These are phyloP conservation scores for Mesocricetus auratus DNA, from an alignment of 2,113 vertebrate genomes.

Conservation along the genomic window DNA sequence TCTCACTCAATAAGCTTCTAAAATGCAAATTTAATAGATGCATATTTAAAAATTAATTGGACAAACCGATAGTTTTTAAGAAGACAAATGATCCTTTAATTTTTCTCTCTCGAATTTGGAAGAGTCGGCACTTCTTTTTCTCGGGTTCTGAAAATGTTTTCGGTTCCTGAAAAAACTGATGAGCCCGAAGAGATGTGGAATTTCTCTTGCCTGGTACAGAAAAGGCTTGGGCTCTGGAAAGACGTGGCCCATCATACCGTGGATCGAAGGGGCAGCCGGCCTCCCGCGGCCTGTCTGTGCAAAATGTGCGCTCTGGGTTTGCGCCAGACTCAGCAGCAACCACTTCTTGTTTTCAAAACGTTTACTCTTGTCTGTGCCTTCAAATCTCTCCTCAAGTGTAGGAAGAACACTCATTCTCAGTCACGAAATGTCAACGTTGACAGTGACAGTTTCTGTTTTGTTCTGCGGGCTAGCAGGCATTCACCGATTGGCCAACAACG, in stretches of 20 bases:
- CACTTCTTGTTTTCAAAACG: neutral
- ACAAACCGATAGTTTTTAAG: neutral
- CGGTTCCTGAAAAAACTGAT: neutral
- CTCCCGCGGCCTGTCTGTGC: neutral
- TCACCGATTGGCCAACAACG: constrained; percentile 18
- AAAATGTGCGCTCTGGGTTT: neutral
- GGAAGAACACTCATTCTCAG: neutral
- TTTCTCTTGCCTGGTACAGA: neutral
- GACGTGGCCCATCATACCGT: neutral
- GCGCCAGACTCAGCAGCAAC: neutral
- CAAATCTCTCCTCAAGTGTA: constrained; percentile 2
- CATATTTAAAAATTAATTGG: constrained; percentile 28
- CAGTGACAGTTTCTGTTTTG: neutral
- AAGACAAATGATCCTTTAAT: neutral
- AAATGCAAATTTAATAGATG: neutral
- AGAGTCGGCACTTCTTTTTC: neutral
- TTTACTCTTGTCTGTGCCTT: neutral
- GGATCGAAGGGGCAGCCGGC: accelerated
- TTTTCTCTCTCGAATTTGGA: constrained; percentile 27
- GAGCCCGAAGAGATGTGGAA: neutral
- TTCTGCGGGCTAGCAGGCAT: constrained; percentile 13
- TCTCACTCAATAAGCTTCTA: neutral
- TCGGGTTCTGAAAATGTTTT: neutral
- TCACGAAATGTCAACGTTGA: constrained; percentile 4
- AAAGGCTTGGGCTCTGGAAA: neutral